phyloP scores from a whole-genome alignment of 2,888 invertebrate species.

The Drosophila kambysellisi region DNA sequence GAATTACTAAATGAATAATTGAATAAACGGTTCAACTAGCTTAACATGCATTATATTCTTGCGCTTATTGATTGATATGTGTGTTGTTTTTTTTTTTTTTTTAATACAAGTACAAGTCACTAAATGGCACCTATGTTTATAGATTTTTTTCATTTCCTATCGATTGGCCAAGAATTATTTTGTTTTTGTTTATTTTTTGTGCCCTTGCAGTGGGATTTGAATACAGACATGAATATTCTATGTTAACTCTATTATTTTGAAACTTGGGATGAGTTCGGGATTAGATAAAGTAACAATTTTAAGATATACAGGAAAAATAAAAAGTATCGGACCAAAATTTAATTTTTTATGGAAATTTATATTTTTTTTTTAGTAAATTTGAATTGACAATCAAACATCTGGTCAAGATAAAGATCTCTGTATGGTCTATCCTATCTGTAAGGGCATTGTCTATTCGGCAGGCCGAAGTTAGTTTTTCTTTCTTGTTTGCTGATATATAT shows the following conservation, averaged over 20 bases:
- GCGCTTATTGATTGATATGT: constrained; percentile 28
- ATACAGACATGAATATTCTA: background rate
- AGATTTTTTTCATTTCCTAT: constrained; percentile 2
- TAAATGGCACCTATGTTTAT: constrained; percentile 19
- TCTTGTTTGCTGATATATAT: constrained; percentile 5
- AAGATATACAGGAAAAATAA: background rate
- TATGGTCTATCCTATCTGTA: constrained; percentile 11
- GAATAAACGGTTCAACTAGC: constrained; percentile 45
- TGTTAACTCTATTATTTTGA: background rate
- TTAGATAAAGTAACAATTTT: too few species aligned
- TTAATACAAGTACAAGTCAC: constrained; percentile 15
- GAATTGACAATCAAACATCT: background rate
- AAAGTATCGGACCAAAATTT: background rate
- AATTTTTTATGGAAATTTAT: background rate
- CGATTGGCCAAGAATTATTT: constrained; percentile 13
- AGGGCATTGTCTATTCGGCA: constrained; percentile 17
- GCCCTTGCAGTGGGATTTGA: constrained; percentile 9
- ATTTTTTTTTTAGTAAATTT: background rate
- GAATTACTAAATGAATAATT: constrained; percentile 28
- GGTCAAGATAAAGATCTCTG: background rate
- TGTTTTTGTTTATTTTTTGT: background rate
- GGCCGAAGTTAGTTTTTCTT: constrained; percentile 6
- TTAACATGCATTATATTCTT: constrained; percentile 68
- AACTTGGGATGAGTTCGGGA: background rate
- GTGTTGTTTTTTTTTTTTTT: background rate